Conservation (phyloP, 1,140 invertebrate genomes). For the Bombus difficillimus region DNA sequence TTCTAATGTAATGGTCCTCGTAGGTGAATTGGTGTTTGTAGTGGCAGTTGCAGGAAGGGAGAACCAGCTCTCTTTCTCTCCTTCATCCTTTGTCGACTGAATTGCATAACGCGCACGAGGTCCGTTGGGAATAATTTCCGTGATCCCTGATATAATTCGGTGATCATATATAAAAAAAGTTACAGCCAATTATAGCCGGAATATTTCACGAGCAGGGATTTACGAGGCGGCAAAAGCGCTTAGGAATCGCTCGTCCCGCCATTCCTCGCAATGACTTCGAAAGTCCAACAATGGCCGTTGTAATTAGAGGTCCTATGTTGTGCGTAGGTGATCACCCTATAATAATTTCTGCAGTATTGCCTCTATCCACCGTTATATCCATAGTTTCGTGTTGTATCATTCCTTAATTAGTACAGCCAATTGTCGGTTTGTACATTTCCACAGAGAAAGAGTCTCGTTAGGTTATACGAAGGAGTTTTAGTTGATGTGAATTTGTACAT, state of each 20-base stretch:
- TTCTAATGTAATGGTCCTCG: conserved; percentile 55
- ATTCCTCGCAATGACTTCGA: conserved; percentile 40
- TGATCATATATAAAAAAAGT: conserved; percentile 70
- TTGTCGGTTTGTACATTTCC: background rate
- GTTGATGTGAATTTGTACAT: too few species aligned
- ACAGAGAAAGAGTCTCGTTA: background rate
- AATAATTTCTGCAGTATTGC: conserved; percentile 28
- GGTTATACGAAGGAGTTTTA: background rate
- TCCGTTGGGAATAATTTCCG: conserved; percentile 65
- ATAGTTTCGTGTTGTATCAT: background rate
- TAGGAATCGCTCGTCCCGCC: too few species aligned
- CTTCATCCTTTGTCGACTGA: conserved; percentile 13
- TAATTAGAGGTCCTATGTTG: conserved; percentile 29
- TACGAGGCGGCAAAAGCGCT: conserved; percentile 49
- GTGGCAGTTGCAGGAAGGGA: background rate
- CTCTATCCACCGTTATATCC: too few species aligned
- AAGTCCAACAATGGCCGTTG: conserved; percentile 26
- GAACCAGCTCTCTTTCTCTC: background rate
- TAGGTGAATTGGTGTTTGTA: conserved; percentile 3
- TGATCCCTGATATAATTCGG: conserved; percentile 46
- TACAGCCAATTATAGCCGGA: conserved; percentile 66
- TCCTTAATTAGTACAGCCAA: background rate
- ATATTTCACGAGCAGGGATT: conserved; percentile 66
- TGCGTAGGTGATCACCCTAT: conserved; percentile 22
- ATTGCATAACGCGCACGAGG: conserved; percentile 38